Evolutionary conservation across 2,888 invertebrate genomes (phyloP).

Genomic region (Cremastinae sp.): DNA sequence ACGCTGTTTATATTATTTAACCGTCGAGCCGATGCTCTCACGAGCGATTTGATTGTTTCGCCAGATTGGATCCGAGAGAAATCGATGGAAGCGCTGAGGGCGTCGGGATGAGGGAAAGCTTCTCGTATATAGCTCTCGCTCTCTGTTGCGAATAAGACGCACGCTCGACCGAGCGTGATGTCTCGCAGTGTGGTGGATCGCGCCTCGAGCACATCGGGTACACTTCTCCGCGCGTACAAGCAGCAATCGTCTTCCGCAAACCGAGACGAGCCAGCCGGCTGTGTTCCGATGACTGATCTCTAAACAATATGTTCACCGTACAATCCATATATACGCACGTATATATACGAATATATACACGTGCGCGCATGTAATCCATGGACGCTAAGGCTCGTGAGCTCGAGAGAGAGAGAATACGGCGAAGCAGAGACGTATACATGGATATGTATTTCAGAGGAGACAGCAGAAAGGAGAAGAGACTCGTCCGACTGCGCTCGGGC

Average conservation of each 20-base stretch:
- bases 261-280: conserved; percentile 33
- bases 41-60: too few species aligned
- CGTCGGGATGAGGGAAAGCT: too few species aligned
- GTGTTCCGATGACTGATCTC: conserved; percentile 50
- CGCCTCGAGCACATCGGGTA: conserved; percentile 24
- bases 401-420: too few species aligned
- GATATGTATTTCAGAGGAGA: conserved; percentile 4
- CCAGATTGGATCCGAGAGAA: too few species aligned
- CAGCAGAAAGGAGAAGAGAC: conserved; percentile 1
- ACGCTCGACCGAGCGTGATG: conserved; percentile 44
- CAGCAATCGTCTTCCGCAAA: conserved; percentile 41
- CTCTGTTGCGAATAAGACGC: conserved; percentile 18
- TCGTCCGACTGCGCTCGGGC: conserved; percentile 39
- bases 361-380: not conserved
- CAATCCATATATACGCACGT: too few species aligned
- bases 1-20: too few species aligned
- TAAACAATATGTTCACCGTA: conserved; percentile 20
- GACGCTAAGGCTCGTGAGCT: not conserved
- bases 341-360: not conserved
- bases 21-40: too few species aligned
- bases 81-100: too few species aligned
- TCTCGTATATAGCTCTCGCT: not conserved
- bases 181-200: conserved; percentile 19
- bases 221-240: conserved; percentile 22
- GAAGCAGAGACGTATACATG: conserved; percentile 12